Evolutionary conservation across 2,888 invertebrate genomes (phyloP).

Genomic region (Trissonchulus latispiculum): DNA sequence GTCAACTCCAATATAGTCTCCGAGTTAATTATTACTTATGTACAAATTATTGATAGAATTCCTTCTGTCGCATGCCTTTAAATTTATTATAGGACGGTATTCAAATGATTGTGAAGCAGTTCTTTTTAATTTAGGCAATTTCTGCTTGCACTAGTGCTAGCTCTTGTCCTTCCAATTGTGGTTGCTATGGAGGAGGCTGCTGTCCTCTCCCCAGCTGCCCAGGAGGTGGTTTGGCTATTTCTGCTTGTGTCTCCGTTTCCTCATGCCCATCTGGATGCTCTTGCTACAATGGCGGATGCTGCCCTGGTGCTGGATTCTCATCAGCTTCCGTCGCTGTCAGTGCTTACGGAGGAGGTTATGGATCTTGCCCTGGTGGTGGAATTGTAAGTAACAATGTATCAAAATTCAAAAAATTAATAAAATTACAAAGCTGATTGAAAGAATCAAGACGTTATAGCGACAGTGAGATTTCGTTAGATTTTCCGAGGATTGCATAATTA

Average conservation of each 20-base stretch:
- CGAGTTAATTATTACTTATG: too few species aligned
- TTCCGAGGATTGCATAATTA: too few species aligned
- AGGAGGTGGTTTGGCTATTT: constrained; percentile 24
- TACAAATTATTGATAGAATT: too few species aligned
- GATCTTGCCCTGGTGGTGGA: background rate
- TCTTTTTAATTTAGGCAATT: background rate
- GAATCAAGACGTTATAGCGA: too few species aligned
- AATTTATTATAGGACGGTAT: too few species aligned
- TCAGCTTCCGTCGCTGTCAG: background rate
- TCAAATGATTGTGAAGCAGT: too few species aligned
- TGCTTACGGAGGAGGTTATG: background rate
- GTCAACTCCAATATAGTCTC: too few species aligned
- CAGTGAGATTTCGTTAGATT: too few species aligned
- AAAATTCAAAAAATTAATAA: too few species aligned
- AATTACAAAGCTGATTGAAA: too few species aligned
- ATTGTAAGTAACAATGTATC: too few species aligned
- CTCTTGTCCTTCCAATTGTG: background rate
- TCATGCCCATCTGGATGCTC: background rate
- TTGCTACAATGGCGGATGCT: background rate
- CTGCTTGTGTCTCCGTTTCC: background rate
- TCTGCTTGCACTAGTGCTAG: background rate
- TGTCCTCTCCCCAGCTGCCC: background rate
- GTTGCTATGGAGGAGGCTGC: constrained; percentile 22
- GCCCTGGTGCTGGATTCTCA: background rate
- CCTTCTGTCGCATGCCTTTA: too few species aligned